phyloP scores from a whole-genome alignment of 2,797 vertebrate species.

The Gila robusta region DNA sequence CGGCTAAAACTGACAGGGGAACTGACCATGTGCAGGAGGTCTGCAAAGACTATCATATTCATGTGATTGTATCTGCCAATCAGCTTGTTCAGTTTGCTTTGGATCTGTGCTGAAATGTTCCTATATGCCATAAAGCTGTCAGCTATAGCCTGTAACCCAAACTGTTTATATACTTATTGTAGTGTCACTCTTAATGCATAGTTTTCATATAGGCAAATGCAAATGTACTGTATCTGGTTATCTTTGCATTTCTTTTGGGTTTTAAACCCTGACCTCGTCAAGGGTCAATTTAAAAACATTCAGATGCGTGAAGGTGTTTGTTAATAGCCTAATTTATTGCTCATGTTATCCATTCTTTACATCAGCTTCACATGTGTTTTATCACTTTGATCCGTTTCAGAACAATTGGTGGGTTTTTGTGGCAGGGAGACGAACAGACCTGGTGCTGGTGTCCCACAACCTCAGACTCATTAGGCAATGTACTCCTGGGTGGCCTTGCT shows the following conservation, averaged over 20 bases:
- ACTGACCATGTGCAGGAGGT: neutral
- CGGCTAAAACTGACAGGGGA: constrained; percentile 6
- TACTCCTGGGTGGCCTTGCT: constrained; percentile 48
- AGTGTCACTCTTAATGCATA: neutral
- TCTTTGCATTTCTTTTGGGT: neutral
- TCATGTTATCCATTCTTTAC: neutral
- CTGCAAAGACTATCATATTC: neutral
- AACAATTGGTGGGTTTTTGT: neutral
- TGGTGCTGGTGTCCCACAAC: constrained; percentile 1
- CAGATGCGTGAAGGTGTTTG: neutral
- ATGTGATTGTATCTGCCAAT: neutral
- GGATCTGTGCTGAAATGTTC: neutral
- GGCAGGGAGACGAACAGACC: neutral
- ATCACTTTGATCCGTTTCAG: neutral
- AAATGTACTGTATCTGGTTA: neutral
- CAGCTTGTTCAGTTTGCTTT: neutral
- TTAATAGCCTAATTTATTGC: neutral
- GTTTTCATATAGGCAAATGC: neutral
- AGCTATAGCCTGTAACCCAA: neutral
- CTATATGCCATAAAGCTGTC: neutral
- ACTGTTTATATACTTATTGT: neutral
- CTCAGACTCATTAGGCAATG: constrained; percentile 12
- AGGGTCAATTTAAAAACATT: neutral
- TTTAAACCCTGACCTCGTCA: neutral
- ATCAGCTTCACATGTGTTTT: neutral